phyloP scores from a whole-genome alignment of 64 coral and sea anemone species.

The Stichodactyla mertensii region DNA sequence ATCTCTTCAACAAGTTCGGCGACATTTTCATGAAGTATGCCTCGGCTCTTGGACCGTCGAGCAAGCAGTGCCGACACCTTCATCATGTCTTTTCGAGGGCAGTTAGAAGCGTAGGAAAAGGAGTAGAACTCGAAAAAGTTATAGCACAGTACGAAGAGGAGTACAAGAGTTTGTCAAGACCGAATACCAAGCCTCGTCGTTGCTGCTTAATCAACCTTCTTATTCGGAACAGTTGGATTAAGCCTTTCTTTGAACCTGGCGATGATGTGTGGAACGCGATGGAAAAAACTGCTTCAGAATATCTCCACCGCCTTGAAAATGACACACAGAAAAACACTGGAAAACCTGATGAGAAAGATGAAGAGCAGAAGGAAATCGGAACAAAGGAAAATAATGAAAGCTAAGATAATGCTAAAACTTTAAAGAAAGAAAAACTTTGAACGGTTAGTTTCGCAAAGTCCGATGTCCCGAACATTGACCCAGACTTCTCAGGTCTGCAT shows the following conservation, averaged over 20 bases:
- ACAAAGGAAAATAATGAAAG: neutral
- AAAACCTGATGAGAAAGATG: neutral
- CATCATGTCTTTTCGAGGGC: neutral
- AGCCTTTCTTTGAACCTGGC: conserved; percentile 11
- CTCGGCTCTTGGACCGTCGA: neutral
- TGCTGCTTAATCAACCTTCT: neutral
- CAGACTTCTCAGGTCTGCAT: too few relatives aligned
- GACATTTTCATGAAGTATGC: conserved; percentile 15
- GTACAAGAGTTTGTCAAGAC: conserved; percentile 1
- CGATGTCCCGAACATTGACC: too few relatives aligned
- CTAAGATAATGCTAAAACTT: neutral
- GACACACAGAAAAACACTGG: neutral
- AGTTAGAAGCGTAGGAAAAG: conserved; percentile 1
- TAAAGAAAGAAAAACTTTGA: too few relatives aligned
- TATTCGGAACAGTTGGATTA: neutral
- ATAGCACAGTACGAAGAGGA: conserved; percentile 10
- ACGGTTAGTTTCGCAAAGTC: too few relatives aligned
- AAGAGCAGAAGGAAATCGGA: neutral
- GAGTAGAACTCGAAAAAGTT: neutral
- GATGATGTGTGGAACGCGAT: conserved; percentile 24
- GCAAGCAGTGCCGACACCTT: conserved; percentile 17
- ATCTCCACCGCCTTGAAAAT: neutral
- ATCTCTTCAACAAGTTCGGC: conserved; percentile 11
- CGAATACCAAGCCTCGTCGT: neutral
- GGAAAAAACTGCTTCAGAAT: neutral